These are phyloP conservation scores for Gastrophryne carolinensis DNA, from an alignment of 2,797 vertebrate species.

Conservation along the genomic window DNA sequence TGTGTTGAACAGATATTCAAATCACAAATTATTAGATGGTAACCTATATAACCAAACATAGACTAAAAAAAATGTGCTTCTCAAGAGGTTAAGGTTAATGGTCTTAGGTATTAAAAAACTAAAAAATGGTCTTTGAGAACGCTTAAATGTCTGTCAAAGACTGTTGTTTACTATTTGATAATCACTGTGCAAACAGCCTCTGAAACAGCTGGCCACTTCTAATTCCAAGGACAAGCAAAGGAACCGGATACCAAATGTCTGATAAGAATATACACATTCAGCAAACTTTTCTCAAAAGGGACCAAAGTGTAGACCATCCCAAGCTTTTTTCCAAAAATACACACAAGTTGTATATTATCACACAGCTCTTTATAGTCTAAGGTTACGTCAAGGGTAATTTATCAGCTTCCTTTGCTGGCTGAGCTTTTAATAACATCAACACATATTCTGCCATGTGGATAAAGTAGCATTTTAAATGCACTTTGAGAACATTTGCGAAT, in stretches of 20 bases:
- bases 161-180: not conserved
- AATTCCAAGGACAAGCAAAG: constrained; percentile 16
- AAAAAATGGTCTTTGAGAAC: not conserved
- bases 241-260: not conserved
- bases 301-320: not conserved
- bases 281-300: not conserved
- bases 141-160: not conserved
- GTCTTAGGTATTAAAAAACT: too few species aligned
- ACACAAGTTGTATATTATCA: not conserved
- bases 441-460: too few species aligned
- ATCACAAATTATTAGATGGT: too few species aligned
- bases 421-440: too few species aligned
- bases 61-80: too few species aligned
- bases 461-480: too few species aligned
- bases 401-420: not conserved
- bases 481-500: too few species aligned
- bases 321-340: not conserved
- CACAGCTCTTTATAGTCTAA: not conserved
- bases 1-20: too few species aligned
- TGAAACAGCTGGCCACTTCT: not conserved
- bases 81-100: too few species aligned
- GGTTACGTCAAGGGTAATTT: not conserved
- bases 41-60: too few species aligned
- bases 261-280: constrained; percentile 8
- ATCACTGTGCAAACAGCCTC: constrained; percentile 7